Conservation (phyloP, 2,797 vertebrate genomes). For the Meriones psammophilus region DNA sequence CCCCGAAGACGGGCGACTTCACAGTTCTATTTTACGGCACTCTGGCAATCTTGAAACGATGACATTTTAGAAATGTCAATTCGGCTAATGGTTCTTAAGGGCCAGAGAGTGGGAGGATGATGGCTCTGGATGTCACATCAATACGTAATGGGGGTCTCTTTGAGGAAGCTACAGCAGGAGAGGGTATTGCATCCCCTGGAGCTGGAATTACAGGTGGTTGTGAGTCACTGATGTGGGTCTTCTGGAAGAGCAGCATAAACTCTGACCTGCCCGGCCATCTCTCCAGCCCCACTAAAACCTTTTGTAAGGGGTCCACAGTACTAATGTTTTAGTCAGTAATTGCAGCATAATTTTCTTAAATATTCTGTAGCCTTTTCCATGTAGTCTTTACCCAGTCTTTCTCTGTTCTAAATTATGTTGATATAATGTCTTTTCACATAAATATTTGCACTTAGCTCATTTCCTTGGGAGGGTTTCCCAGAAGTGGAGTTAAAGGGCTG, state of each 20-base stretch:
- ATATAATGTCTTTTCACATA: background rate
- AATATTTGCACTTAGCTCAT: background rate
- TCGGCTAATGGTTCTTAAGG: background rate
- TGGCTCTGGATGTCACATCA: background rate
- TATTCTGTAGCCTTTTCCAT: background rate
- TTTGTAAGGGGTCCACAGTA: background rate
- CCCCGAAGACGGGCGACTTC: background rate
- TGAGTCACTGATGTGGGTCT: background rate
- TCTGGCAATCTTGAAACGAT: background rate
- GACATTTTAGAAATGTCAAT: slow-evolving; percentile 6
- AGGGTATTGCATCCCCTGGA: background rate
- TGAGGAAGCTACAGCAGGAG: background rate
- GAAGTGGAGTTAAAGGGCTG: background rate
- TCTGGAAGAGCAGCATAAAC: background rate
- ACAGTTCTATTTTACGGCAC: background rate
- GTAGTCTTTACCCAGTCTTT: background rate
- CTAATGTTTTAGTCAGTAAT: background rate
- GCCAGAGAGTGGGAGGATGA: background rate
- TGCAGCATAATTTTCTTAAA: background rate
- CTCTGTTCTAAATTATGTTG: background rate
- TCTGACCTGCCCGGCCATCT: background rate
- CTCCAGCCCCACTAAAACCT: background rate
- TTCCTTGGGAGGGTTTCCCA: slow-evolving; percentile 4
- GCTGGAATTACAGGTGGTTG: background rate
- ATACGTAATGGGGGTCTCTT: background rate